Conservation (phyloP, 2,888 invertebrate genomes). For the Mesopsocus fuscifrons region DNA sequence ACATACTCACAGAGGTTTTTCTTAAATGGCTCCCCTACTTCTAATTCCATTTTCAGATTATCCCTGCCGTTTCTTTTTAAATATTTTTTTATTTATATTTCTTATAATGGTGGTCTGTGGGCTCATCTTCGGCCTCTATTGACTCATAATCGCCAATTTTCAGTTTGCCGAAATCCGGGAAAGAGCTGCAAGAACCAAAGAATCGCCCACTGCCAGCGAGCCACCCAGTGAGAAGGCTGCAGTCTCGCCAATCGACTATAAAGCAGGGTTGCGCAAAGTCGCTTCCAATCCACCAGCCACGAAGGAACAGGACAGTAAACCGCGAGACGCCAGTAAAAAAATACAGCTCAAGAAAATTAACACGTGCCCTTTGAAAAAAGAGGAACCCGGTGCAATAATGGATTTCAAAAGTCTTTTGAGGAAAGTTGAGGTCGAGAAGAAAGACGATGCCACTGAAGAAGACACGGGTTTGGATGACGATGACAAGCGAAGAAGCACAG, state of each 20-base stretch:
- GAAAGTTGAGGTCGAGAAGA: slow-evolving; percentile 44
- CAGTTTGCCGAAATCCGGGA: slow-evolving; percentile 61
- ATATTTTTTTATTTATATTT: too few relatives aligned
- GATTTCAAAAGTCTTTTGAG: slow-evolving; percentile 69
- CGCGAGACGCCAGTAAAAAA: slow-evolving; percentile 4
- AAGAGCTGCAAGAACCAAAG: slow-evolving; percentile 45
- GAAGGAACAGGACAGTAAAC: slow-evolving; percentile 13
- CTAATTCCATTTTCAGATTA: too few relatives aligned
- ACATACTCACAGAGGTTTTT: too few relatives aligned
- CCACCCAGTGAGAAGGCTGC: slow-evolving; percentile 10
- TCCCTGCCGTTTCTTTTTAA: too few relatives aligned
- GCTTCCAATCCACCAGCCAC: slow-evolving; percentile 9
- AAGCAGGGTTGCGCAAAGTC: slow-evolving; percentile 31
- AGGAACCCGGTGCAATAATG: slow-evolving; percentile 53
- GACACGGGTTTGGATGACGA: slow-evolving; percentile 39
- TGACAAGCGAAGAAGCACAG: slow-evolving; percentile 76
- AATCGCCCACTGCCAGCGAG: slow-evolving; percentile 26
- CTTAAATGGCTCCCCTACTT: too few relatives aligned
- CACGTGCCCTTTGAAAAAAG: slow-evolving; percentile 35
- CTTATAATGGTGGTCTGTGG: too few relatives aligned
- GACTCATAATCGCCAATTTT: too few relatives aligned
- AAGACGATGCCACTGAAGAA: slow-evolving; percentile 20
- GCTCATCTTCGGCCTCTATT: too few relatives aligned
- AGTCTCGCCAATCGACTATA: slow-evolving; percentile 25
- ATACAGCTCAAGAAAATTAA: slow-evolving; percentile 11